These are phyloP conservation scores for Plebejus argus DNA, from an alignment of 2,888 invertebrate species.

Conservation along the genomic window DNA sequence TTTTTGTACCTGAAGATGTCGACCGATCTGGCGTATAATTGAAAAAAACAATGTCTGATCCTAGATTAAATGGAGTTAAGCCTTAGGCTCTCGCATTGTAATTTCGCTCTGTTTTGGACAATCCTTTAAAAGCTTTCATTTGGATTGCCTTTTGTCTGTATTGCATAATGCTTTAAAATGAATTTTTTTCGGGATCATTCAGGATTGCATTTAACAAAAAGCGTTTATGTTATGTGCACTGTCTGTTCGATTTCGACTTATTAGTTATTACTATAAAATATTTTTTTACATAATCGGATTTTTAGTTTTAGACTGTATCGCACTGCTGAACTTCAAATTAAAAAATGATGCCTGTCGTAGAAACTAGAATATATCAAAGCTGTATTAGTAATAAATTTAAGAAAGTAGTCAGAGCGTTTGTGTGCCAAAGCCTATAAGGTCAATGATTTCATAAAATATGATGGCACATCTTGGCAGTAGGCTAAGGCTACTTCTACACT, in stretches of 20 bases:
- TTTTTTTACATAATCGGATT: not conserved
- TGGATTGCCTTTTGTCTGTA: not conserved
- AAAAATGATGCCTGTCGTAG: too few relatives aligned
- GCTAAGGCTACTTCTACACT: too few relatives aligned
- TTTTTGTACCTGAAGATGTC: constrained; percentile 49
- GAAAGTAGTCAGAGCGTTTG: too few relatives aligned
- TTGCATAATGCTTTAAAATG: constrained; percentile 9
- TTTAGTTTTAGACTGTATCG: too few relatives aligned
- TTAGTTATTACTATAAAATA: not conserved
- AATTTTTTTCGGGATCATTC: constrained; percentile 10
- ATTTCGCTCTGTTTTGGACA: constrained; percentile 34
- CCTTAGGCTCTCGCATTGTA: constrained; percentile 41
- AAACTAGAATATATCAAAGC: too few relatives aligned
- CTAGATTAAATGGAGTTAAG: constrained; percentile 45
- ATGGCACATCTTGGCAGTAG: too few relatives aligned
- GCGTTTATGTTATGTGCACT: not conserved
- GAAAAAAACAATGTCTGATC: constrained; percentile 66
- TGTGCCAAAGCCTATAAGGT: too few relatives aligned
- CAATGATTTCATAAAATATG: too few relatives aligned
- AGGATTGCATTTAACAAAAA: not conserved
- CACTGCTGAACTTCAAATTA: too few relatives aligned
- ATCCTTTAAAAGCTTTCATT: constrained; percentile 31
- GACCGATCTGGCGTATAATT: constrained; percentile 74
- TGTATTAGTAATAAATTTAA: too few relatives aligned
- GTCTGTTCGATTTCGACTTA: not conserved